phyloP scores from a whole-genome alignment of 1,140 invertebrate species.

The Centruroides sculpturatus region DNA sequence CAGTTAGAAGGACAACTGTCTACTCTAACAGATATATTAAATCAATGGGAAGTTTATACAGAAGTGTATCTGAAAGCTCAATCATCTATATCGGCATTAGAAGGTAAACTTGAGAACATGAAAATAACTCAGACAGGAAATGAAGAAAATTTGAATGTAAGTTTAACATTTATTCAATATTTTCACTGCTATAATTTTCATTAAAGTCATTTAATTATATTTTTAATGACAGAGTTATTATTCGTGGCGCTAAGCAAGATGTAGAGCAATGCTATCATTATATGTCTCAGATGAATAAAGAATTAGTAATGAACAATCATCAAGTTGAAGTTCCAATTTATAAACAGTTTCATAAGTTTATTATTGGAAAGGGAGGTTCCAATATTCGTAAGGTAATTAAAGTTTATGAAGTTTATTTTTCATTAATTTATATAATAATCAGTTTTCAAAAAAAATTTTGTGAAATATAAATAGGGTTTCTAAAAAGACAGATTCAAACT shows the following conservation, averaged over 20 bases:
- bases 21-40: slow-evolving; percentile 45
- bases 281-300: slow-evolving; percentile 70
- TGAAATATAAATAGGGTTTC: too few species aligned
- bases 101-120: slow-evolving; percentile 6
- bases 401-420: too few species aligned
- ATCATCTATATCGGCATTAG: slow-evolving; percentile 4
- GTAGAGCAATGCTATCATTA: slow-evolving; percentile 86
- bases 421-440: too few species aligned
- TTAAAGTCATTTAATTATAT: too few species aligned
- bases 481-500: too few species aligned
- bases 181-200: too few species aligned
- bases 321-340: slow-evolving; percentile 80
- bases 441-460: too few species aligned
- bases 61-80: slow-evolving; percentile 10
- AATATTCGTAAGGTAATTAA: slow-evolving; percentile 62
- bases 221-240: slow-evolving; percentile 63
- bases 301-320: slow-evolving; percentile 76
- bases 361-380: slow-evolving; percentile 86
- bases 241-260: slow-evolving; percentile 79
- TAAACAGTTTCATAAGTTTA: slow-evolving; percentile 93
- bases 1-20: slow-evolving; percentile 48
- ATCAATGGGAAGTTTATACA: slow-evolving; percentile 49
- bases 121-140: background rate
- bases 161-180: slow-evolving; percentile 12
- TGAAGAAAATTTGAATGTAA: slow-evolving; percentile 9